These are phyloP conservation scores for Metaphire vulgaris DNA, from an alignment of 1,140 invertebrate species.

Conservation along the genomic window DNA sequence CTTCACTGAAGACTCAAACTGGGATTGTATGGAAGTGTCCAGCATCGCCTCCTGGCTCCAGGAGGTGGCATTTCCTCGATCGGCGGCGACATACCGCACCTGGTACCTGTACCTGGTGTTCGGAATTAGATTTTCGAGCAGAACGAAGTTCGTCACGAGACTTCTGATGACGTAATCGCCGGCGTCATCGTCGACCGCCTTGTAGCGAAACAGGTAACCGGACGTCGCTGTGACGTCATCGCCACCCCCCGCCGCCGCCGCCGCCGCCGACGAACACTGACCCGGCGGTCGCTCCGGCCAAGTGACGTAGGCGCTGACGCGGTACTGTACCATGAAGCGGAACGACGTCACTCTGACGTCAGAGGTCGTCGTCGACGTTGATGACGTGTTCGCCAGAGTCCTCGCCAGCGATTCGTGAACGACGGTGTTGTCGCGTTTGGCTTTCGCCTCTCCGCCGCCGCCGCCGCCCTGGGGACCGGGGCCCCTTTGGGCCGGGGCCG, in stretches of 20 bases:
- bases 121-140: slow-evolving; percentile 11
- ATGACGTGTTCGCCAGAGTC: background rate
- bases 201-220: slow-evolving; percentile 10
- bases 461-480: too few relatives aligned
- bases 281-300: slow-evolving; percentile 11
- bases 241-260: background rate
- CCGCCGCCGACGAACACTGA: background rate
- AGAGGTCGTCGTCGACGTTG: background rate
- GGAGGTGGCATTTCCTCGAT: background rate
- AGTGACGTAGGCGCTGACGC: background rate
- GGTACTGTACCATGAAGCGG: slow-evolving; percentile 6
- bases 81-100: slow-evolving; percentile 16
- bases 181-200: slow-evolving; percentile 1
- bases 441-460: background rate
- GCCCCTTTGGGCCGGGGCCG: too few relatives aligned
- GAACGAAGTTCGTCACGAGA: slow-evolving; percentile 14
- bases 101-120: slow-evolving; percentile 13
- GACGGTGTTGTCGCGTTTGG: background rate
- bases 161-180: background rate
- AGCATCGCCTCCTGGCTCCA: slow-evolving; percentile 16
- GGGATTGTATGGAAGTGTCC: too few relatives aligned
- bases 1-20: too few relatives aligned
- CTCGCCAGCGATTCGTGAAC: slow-evolving; percentile 5
- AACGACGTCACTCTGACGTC: background rate
- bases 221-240: background rate